Base-by-base conservation (phyloP, 2,797 vertebrate genomes). In the Hirundo rustica region DNA sequence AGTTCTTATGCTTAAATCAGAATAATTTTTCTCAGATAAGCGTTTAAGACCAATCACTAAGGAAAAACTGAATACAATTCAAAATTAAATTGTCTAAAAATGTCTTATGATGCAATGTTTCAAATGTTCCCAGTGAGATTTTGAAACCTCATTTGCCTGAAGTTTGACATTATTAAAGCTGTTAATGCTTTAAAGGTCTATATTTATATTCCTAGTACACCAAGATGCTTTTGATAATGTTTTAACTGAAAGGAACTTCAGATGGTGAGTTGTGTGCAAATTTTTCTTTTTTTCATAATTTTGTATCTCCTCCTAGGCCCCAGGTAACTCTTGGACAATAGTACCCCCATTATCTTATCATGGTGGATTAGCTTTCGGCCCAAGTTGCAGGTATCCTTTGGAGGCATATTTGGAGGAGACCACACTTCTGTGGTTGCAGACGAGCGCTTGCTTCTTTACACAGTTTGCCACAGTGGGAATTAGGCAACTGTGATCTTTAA, bases 371-470 rank as follows among this genome's bases (percentile, higher is more conserved):
- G 16, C 16, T 53, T 76, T 25, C 47, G n/a, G 27, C 21, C 19
- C 23, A 27, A 6, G 9, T 14, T 68, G 29, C 23, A 47, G 38
- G 19, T 17, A 29, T 40, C 16, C 11, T 61, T 47, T 47, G 55
- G 23, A n/a, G 16, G n/a, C 3, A 4, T 29, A 18, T 38, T 1
- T 68, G 16, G 13, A 38, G n/a, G 10, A n/a, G 7, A 16, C 29
- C 0, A 1, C 29, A 5, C n/a, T 76, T 16, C 0, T 1, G 13
- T n/a, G 38, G 16, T 16, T 10, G 2, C 23, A 53, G 62, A 38
- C 0, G 0, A 40, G 4, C 0, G 0, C 47, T 47, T 29, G n/a
- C 9, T n/a, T 53, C 40, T 47, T 61, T 47, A 14, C 8, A 18
- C 5, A 3, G 47, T 38, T 45, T 38, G 47, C 53, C n/a, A 25